Evolutionary conservation across 2,888 invertebrate species (phyloP), one percentile per base, ranked within the genome.

Genomic region (Amblyjoppa proteus): DNA sequence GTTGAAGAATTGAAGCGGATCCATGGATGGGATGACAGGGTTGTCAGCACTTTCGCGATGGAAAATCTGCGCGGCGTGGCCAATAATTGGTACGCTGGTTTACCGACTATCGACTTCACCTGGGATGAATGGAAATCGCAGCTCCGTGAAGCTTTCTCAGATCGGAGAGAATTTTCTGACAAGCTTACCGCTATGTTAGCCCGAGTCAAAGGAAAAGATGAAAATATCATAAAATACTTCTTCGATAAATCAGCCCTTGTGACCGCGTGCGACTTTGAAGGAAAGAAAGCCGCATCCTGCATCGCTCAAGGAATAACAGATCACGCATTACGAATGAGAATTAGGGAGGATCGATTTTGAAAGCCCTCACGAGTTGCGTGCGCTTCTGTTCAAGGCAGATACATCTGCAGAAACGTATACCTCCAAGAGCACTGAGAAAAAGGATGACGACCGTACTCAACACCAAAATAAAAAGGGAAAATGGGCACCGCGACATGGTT

Each of bases 281-380:
- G 76, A 5, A 75, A 75, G 20, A 51, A 75, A 4, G 84, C 77
- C 11, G 84, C 78, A 7, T 81, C 28, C 3, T 82, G 83, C 25
- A 83, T 82, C 13, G 85, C 85, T 3, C 78, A 85, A 9, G 78
- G 85, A 53, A 75, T 84, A 20, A 11, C 58, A 5, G 51, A 71
- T 49, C 49, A 81, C 5, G 51, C 80, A n/a, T 28, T 84, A 31
- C 41, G 41, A 69, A 68, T 45, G 4, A 56, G 70, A 0, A 84
- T 75, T 16, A 81, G 45, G 45, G n/a, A 13, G 51, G 3, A 81
- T 51, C 3, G 81, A 71, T 51, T 84, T 84, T n/a, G 70, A 84
- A 41, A 66, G 56, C 41, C 84, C 81, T 7, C 76, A 84, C 34
- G 77, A 53, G 7, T 51, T 84, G 4, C 76, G 81, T 1, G 68